Evolutionary conservation across 1,140 invertebrate genomes (phyloP).

Genomic region (Subanguina moxae): DNA sequence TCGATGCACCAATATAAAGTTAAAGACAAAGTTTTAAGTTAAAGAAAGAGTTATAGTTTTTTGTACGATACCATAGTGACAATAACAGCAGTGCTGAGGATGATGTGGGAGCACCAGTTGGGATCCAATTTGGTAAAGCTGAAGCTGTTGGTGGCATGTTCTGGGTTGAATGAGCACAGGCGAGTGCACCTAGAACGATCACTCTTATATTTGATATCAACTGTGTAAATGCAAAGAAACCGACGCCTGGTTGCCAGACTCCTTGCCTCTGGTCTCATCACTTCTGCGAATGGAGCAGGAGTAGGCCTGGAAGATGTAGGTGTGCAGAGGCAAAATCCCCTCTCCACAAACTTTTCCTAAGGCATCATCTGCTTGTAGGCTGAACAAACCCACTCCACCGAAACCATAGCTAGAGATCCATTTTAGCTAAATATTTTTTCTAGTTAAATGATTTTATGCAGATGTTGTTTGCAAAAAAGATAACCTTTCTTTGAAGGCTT

Average conservation of each 20-base stretch:
- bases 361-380: constrained; percentile 24
- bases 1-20: too few species aligned
- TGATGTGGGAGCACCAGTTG: constrained; percentile 26
- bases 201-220: background rate
- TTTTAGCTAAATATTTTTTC: constrained; percentile 10
- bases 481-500: constrained; percentile 9
- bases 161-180: constrained; percentile 15
- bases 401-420: constrained; percentile 24
- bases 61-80: too few species aligned
- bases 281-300: constrained; percentile 3
- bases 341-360: constrained; percentile 1
- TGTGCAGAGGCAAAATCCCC: constrained; percentile 20
- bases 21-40: too few species aligned
- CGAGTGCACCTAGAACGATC: constrained; percentile 12
- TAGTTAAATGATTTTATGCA: background rate
- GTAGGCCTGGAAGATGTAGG: constrained; percentile 5
- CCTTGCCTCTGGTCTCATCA: constrained; percentile 3
- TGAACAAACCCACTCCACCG: constrained; percentile 25
- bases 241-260: background rate
- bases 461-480: background rate
- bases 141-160: constrained; percentile 4
- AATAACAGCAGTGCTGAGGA: too few species aligned
- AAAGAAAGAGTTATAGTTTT: too few species aligned
- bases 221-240: background rate
- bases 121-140: constrained; percentile 7